Evolutionary conservation across 2,797 vertebrate genomes (phyloP), one percentile per base, ranked within the genome.

Genomic region (Leptoclinus maculatus): DNA sequence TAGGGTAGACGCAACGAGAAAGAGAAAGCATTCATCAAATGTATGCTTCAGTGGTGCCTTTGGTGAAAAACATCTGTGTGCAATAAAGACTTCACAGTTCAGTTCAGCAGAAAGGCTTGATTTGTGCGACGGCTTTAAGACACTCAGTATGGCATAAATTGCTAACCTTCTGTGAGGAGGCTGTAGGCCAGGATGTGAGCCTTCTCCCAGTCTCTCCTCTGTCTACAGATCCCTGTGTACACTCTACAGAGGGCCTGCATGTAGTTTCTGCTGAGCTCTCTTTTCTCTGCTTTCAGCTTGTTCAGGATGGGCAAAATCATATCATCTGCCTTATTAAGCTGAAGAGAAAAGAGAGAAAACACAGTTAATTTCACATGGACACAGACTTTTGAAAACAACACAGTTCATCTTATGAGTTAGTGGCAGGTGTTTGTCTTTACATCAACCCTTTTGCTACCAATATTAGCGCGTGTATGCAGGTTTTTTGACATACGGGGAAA

Each of bases 231-330:
- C 7, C 96, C 97, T 9, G 92, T 92, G 70, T 99, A 98, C 41
- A 99, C 96, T 87, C 98, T 95, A 79, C 97, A 99, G 1, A 98
- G 94, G 36, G 97, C 96, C 41, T 99, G 97, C 39, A 87, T 81
- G 73, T 95, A 90, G 72, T 75, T 92, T 57, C 79, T 83, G 56
- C 91, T 88, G 43, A 94, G 69, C 2, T 86, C 80, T 0, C 3
- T 76, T 85, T 94, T 96, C 83, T 96, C 95, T 68, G 76, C 57
- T 84, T 96, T 97, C 53, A 99, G 91, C 80, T 96, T 97, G 62
- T 80, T 87, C 76, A 96, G 90, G 88, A 99, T 95, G 78, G 90
- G 93, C 43, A 63, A 78, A 65, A 97, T 92, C 83, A 98, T 86
- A 34, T 94, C 90, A 66, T 97, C 96, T 56, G 94, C 94, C 71